phyloP scores from a whole-genome alignment of 2,888 invertebrate genomes.

The Gari tellinella region DNA sequence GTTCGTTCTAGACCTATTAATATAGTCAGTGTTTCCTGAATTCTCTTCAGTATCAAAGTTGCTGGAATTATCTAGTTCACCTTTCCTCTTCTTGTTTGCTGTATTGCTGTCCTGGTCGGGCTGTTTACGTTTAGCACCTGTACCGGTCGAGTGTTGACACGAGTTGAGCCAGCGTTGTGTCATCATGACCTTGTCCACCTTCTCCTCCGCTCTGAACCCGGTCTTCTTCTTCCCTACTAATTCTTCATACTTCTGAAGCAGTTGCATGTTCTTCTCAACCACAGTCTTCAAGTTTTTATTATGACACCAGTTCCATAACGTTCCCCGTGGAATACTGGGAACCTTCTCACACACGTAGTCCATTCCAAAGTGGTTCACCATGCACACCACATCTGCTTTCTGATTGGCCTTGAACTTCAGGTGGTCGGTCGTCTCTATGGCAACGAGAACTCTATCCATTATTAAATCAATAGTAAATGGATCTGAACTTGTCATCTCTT shows the following conservation, averaged over 20 bases:
- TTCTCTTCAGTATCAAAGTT: too few relatives aligned
- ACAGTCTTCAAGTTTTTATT: slow-evolving; percentile 36
- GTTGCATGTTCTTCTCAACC: slow-evolving; percentile 25
- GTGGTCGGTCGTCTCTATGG: slow-evolving; percentile 34
- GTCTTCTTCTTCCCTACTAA: too few relatives aligned
- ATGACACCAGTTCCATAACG: slow-evolving; percentile 57
- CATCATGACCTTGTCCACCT: slow-evolving; percentile 38
- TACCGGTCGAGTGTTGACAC: slow-evolving; percentile 9
- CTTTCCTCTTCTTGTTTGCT: too few relatives aligned
- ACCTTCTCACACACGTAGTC: slow-evolving; percentile 50
- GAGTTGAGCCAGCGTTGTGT: slow-evolving; percentile 51
- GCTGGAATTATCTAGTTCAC: too few relatives aligned
- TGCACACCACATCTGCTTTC: slow-evolving; percentile 50
- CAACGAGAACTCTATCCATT: slow-evolving; percentile 37
- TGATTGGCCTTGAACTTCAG: slow-evolving; percentile 39
- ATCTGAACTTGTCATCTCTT: slow-evolving; percentile 3
- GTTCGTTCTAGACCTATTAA: too few relatives aligned
- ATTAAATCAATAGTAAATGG: slow-evolving; percentile 43
- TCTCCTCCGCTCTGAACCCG: too few relatives aligned
- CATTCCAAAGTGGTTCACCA: slow-evolving; percentile 52
- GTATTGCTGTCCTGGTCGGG: too few relatives aligned
- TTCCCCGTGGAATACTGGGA: slow-evolving; percentile 51
- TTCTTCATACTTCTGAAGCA: background rate
- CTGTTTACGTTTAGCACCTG: slow-evolving; percentile 4
- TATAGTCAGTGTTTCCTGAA: too few relatives aligned